Conservation (phyloP, 2,113 vertebrate genomes). For the Centrocercus urophasianus region DNA sequence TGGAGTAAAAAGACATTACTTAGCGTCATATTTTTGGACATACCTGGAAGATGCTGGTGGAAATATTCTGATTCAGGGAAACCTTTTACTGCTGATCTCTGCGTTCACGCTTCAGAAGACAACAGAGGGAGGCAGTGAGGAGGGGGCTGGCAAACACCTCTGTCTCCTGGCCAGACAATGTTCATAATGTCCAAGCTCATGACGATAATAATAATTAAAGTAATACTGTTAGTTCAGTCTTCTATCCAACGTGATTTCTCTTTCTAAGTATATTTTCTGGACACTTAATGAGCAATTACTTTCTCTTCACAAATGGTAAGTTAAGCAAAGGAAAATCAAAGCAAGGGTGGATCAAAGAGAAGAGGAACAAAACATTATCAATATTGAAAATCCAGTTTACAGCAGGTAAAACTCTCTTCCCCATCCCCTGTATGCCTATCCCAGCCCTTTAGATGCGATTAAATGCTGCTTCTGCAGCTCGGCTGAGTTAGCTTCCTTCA, state of each 20-base stretch:
- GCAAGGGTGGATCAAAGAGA: background rate
- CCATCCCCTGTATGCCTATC: background rate
- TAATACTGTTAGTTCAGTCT: background rate
- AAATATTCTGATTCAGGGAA: background rate
- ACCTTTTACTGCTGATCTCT: background rate
- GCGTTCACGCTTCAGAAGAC: background rate
- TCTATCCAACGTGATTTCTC: background rate
- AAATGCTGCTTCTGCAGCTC: background rate
- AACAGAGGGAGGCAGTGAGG: background rate
- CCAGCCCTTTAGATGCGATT: background rate
- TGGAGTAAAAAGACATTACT: background rate
- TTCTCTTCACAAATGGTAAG: background rate
- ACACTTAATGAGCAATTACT: background rate
- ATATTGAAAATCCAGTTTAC: background rate
- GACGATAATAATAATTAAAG: background rate
- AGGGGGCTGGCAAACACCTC: background rate
- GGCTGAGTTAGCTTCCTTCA: background rate
- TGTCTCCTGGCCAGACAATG: background rate
- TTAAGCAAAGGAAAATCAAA: conserved; percentile 3
- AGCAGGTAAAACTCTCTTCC: background rate
- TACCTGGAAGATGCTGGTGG: background rate
- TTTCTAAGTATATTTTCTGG: background rate
- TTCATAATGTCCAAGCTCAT: background rate
- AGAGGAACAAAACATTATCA: background rate
- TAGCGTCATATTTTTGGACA: background rate